Percentiles rank a stretch among this genome's conserved stretches.
These are phyloP conservation scores for Sarcophaga carnaria DNA, from an alignment of 2,888 invertebrate species.

Conservation along the genomic window DNA sequence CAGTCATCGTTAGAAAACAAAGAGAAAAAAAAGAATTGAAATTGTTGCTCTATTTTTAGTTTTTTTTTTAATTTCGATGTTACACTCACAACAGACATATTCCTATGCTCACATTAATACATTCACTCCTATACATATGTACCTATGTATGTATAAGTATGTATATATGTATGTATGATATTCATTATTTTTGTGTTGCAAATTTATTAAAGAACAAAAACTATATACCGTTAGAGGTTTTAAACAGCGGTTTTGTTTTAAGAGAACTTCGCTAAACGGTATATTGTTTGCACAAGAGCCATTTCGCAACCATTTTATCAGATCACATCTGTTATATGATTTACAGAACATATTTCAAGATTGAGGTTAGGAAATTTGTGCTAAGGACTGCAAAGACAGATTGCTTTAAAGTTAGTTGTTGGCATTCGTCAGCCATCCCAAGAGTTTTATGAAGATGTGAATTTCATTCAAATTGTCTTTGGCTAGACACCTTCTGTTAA, in stretches of 20 bases:
- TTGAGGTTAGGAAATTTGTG: too few species aligned
- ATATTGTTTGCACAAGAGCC: neutral
- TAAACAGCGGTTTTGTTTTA: neutral
- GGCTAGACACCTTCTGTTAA: too few species aligned
- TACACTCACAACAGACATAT: neutral
- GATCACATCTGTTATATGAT: too few species aligned
- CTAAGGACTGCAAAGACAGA: too few species aligned
- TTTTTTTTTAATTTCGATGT: neutral
- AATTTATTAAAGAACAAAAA: slow-evolving; percentile 47
- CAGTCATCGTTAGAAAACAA: neutral
- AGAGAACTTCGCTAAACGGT: neutral
- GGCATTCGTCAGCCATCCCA: too few species aligned
- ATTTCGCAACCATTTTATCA: neutral
- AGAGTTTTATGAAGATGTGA: too few species aligned
- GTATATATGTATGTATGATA: neutral
- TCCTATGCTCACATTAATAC: neutral
- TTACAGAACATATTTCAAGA: too few species aligned
- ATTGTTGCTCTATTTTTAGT: slow-evolving; percentile 45
- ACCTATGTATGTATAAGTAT: neutral
- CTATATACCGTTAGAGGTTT: slow-evolving; percentile 17
- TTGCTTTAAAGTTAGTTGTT: too few species aligned
- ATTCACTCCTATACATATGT: neutral
- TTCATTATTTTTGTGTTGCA: neutral
- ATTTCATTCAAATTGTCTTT: too few species aligned
- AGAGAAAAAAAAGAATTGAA: neutral